phyloP scores from a whole-genome alignment of 1,140 invertebrate genomes.

The Metaphire vulgaris region DNA sequence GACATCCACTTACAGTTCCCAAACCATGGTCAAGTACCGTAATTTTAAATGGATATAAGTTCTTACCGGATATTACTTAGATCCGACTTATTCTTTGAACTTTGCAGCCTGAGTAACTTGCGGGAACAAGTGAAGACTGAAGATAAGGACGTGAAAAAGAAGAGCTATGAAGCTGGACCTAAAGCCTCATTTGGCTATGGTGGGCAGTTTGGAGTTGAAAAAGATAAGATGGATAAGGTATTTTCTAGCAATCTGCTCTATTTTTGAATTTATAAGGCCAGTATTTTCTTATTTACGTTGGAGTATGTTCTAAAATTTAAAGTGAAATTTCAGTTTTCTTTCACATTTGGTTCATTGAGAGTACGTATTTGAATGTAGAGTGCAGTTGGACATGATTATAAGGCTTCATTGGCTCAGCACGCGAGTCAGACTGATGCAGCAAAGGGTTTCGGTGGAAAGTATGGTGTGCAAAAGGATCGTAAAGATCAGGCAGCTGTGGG shows the following conservation, averaged over 20 bases:
- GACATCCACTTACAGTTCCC: too few relatives aligned
- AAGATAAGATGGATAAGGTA: slow-evolving; percentile 60
- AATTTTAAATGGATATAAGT: too few relatives aligned
- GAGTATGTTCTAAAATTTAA: too few relatives aligned
- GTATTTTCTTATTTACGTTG: too few relatives aligned
- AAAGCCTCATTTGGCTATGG: slow-evolving; percentile 61
- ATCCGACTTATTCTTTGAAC: too few relatives aligned
- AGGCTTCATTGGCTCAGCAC: slow-evolving; percentile 56
- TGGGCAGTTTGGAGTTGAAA: slow-evolving; percentile 75
- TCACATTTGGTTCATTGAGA: too few relatives aligned
- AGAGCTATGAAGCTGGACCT: slow-evolving; percentile 65
- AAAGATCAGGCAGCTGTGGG: slow-evolving; percentile 60
- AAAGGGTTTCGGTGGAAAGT: slow-evolving; percentile 83
- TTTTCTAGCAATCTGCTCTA: too few relatives aligned
- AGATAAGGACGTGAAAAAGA: slow-evolving; percentile 68
- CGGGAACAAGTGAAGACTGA: slow-evolving; percentile 68
- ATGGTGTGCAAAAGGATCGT: slow-evolving; percentile 75
- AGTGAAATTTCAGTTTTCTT: too few relatives aligned
- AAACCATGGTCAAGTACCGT: too few relatives aligned
- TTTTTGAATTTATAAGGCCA: too few relatives aligned
- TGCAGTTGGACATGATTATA: slow-evolving; percentile 76
- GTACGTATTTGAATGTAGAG: too few relatives aligned
- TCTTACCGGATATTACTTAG: too few relatives aligned
- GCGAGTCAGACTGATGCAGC: slow-evolving; percentile 61
- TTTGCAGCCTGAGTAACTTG: slow-evolving; percentile 73